These are phyloP conservation scores for Latheticus oryzae DNA, from an alignment of 2,888 invertebrate genomes.

Conservation along the genomic window DNA sequence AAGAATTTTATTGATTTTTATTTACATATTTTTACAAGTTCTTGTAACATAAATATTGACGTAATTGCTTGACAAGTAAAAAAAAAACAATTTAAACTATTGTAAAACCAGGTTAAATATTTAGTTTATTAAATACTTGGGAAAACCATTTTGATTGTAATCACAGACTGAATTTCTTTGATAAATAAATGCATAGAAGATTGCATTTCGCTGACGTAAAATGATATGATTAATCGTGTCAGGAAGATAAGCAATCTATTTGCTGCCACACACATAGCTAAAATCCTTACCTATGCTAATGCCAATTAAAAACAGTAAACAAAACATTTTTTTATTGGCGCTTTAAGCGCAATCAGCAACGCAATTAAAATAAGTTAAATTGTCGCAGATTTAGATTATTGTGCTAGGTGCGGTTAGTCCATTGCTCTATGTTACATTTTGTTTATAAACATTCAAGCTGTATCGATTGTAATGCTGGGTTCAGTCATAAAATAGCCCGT, in stretches of 20 bases:
- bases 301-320: too few species aligned
- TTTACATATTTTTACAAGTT: slow-evolving; percentile 16
- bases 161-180: neutral
- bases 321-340: too few species aligned
- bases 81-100: neutral
- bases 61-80: neutral
- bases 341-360: too few species aligned
- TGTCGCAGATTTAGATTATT: too few species aligned
- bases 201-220: neutral
- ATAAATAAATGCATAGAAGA: neutral
- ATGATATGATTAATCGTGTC: slow-evolving; percentile 6
- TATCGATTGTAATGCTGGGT: neutral
- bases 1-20: slow-evolving; percentile 10
- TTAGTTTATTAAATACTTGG: too few species aligned
- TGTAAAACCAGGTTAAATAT: too few species aligned
- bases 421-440: too few species aligned
- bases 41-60: slow-evolving; percentile 3
- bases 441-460: neutral
- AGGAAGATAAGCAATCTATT: neutral
- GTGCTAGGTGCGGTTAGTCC: too few species aligned
- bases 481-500: neutral
- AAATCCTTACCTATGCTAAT: slow-evolving; percentile 17
- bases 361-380: too few species aligned
- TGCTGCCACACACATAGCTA: slow-evolving; percentile 1
- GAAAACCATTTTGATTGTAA: too few species aligned